These are phyloP conservation scores for Aphidius ervi DNA, from an alignment of 1,140 invertebrate species.

Conservation along the genomic window DNA sequence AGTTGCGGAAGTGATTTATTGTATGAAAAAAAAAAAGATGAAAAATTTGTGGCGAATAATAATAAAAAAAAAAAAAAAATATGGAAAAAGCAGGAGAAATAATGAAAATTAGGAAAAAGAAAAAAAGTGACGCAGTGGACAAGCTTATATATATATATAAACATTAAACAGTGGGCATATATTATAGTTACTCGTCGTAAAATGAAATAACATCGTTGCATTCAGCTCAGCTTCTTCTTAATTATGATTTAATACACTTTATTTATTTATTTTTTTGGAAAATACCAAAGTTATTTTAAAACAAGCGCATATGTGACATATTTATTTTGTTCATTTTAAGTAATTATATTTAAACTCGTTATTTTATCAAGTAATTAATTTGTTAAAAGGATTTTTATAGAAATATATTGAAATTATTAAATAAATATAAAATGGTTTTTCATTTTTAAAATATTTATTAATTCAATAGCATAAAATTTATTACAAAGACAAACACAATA, in stretches of 20 bases:
- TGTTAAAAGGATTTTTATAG: too few relatives aligned
- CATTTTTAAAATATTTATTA: too few relatives aligned
- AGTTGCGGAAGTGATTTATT: slow-evolving; percentile 25
- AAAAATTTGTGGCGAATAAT: not conserved
- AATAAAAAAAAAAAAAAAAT: not conserved
- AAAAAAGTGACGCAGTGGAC: slow-evolving; percentile 18
- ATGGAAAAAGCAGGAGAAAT: slow-evolving; percentile 1
- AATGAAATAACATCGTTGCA: too few relatives aligned
- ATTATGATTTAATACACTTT: slow-evolving; percentile 23
- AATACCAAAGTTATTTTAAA: too few relatives aligned
- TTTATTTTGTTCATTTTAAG: too few relatives aligned
- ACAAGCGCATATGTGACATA: too few relatives aligned
- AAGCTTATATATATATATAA: slow-evolving; percentile 22
- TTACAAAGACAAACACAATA: too few relatives aligned
- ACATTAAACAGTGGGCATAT: slow-evolving; percentile 23
- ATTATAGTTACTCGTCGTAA: slow-evolving; percentile 24
- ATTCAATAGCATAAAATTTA: too few relatives aligned
- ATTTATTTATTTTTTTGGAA: not conserved
- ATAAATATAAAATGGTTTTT: too few relatives aligned
- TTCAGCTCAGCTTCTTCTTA: not conserved
- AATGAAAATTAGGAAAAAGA: not conserved
- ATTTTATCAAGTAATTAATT: too few relatives aligned
- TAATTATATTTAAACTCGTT: too few relatives aligned
- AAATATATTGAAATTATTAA: too few relatives aligned
- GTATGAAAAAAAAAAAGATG: slow-evolving; percentile 2